A percentile compares a stretch with the other conserved stretches of the same genome.
These are phyloP conservation scores for Speoplatyrhinus poulsoni DNA, from an alignment of 2,113 vertebrate genomes.

Conservation along the genomic window DNA sequence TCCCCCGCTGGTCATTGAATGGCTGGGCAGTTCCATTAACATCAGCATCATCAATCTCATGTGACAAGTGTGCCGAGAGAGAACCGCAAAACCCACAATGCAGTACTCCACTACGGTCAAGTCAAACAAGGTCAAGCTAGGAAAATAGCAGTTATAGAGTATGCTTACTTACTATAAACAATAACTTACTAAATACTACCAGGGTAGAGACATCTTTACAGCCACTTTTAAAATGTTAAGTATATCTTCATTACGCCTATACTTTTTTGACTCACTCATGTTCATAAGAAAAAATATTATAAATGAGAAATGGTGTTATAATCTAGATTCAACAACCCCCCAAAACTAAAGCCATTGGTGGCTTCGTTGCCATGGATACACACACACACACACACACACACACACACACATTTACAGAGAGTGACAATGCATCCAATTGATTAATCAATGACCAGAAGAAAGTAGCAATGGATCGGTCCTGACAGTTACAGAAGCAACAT, in stretches of 20 bases:
- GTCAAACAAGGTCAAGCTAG: slow-evolving; percentile 24
- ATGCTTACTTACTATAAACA: no score
- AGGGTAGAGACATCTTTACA: background rate
- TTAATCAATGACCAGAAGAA: slow-evolving; percentile 73
- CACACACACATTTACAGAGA: slow-evolving; percentile 26
- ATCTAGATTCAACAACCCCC: no score
- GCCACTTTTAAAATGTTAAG: background rate
- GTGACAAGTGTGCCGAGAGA: slow-evolving; percentile 64
- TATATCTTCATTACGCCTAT: no score
- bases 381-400: slow-evolving; percentile 35
- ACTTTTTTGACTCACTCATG: no score
- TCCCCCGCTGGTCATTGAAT: slow-evolving; percentile 36
- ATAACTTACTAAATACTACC: background rate
- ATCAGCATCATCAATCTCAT: slow-evolving; percentile 53
- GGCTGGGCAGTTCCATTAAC: slow-evolving; percentile 42
- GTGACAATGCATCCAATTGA: slow-evolving; percentile 71
- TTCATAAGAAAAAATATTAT: no score
- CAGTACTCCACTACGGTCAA: slow-evolving; percentile 29
- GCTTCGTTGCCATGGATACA: slow-evolving; percentile 34
- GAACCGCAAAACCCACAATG: slow-evolving; percentile 62
- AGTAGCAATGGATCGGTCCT: slow-evolving; percentile 56
- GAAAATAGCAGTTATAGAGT: background rate
- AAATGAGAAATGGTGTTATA: no score
- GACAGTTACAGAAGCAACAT: slow-evolving; percentile 46
- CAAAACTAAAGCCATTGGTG: background rate